Conservation (phyloP, 2,888 invertebrate genomes). For the Phaedon cochleariae region DNA sequence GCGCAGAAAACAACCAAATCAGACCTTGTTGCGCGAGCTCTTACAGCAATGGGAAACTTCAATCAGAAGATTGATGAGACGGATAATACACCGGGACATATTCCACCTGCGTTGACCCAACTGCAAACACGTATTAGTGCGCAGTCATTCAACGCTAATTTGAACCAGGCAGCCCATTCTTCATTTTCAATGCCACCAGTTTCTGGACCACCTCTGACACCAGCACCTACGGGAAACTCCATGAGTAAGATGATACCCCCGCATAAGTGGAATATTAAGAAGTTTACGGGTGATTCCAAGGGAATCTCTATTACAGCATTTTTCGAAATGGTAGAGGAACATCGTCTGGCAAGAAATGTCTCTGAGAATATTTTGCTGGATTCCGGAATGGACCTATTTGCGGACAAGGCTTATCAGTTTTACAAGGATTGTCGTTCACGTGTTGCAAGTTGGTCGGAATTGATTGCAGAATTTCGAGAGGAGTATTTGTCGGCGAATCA, state of each 20-base stretch:
- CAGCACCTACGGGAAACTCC: background rate
- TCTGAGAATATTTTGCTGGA: background rate
- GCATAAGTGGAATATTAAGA: conserved; percentile 11
- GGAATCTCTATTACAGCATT: conserved; percentile 7
- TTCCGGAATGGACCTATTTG: conserved; percentile 16
- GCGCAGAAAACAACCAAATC: too few relatives aligned
- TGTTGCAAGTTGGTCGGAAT: conserved; percentile 9
- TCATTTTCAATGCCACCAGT: background rate
- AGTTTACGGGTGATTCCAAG: conserved; percentile 10
- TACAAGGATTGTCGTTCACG: conserved; percentile 1
- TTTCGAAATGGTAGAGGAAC: conserved; percentile 12
- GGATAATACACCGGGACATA: background rate
- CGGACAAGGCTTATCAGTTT: conserved; percentile 4
- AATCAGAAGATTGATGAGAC: background rate
- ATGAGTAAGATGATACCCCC: conserved; percentile 11
- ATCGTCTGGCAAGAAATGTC: background rate
- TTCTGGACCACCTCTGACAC: background rate
- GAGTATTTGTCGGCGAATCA: conserved; percentile 18
- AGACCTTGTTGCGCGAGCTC: too few relatives aligned
- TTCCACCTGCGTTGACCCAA: background rate
- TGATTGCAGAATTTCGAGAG: conserved; percentile 10
- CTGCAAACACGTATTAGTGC: too few relatives aligned
- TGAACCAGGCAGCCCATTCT: too few relatives aligned
- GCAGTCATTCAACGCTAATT: too few relatives aligned
- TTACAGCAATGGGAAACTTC: too few relatives aligned